These are phyloP conservation scores for Phalloptychus januarius DNA, from an alignment of 2,797 vertebrate genomes.

Conservation along the genomic window DNA sequence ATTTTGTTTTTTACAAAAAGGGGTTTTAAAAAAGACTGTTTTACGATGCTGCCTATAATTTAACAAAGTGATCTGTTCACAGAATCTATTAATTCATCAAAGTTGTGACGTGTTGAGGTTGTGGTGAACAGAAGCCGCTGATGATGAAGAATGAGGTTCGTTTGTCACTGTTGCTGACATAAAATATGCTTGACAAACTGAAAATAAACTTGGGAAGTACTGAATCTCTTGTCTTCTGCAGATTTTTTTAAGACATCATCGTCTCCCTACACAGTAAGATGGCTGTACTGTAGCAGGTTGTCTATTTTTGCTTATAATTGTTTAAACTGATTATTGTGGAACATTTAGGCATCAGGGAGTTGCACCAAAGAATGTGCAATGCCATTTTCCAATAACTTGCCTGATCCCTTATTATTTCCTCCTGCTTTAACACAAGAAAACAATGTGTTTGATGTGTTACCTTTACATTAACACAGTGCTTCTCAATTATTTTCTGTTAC, in stretches of 20 bases:
- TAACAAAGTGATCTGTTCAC: slow-evolving; percentile 59
- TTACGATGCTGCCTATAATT: slow-evolving; percentile 65
- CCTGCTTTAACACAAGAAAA: background rate
- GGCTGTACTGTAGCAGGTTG: background rate
- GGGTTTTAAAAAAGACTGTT: slow-evolving; percentile 51
- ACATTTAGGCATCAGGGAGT: background rate
- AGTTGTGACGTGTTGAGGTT: slow-evolving; percentile 60
- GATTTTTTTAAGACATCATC: background rate
- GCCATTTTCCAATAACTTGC: background rate
- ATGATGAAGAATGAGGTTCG: slow-evolving; percentile 44
- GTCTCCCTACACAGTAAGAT: background rate
- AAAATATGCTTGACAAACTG: slow-evolving; percentile 77
- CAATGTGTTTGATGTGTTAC: background rate
- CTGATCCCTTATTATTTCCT: background rate
- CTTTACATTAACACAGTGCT: too few relatives aligned
- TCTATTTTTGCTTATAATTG: background rate
- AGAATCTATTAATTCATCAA: slow-evolving; percentile 52
- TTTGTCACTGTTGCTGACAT: slow-evolving; percentile 78
- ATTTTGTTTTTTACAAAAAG: slow-evolving; percentile 52
- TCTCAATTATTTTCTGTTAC: too few relatives aligned
- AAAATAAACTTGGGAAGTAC: slow-evolving; percentile 74
- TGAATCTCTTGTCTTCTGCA: slow-evolving; percentile 51
- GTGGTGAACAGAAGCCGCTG: slow-evolving; percentile 46
- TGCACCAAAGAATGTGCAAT: background rate
- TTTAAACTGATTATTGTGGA: background rate